These are phyloP conservation scores for Cydia fagiglandana DNA, from an alignment of 1,140 invertebrate genomes.

Conservation along the genomic window DNA sequence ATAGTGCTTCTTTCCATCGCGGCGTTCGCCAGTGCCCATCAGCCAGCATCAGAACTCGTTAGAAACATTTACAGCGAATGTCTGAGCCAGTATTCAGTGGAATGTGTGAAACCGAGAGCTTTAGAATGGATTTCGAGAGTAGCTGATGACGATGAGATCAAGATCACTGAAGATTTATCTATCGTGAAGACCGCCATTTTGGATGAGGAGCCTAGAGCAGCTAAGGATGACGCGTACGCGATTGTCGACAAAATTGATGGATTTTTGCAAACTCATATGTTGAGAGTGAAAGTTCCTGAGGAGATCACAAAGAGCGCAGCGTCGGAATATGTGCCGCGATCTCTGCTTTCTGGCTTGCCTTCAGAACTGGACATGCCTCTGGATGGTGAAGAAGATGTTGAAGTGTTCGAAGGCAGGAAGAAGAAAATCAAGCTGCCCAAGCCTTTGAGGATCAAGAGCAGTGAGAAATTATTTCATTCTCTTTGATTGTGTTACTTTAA, in stretches of 20 bases:
- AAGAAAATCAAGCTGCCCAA: conserved; percentile 76
- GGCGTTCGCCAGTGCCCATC: conserved; percentile 61
- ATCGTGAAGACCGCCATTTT: conserved; percentile 82
- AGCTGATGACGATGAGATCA: conserved; percentile 83
- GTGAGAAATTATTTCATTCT: conserved; percentile 44
- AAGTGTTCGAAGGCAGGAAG: conserved; percentile 77
- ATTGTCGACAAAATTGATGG: conserved; percentile 83
- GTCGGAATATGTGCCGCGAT: conserved; percentile 82
- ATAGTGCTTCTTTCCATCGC: conserved; percentile 65
- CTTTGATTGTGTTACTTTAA: no score
- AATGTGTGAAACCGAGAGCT: conserved; percentile 88
- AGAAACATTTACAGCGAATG: conserved; percentile 83
- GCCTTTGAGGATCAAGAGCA: conserved; percentile 74
- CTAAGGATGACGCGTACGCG: conserved; percentile 66
- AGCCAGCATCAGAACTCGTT: conserved; percentile 80
- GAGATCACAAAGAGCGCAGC: conserved; percentile 80
- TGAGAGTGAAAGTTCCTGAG: conserved; percentile 82
- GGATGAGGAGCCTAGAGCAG: conserved; percentile 68
- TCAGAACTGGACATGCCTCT: conserved; percentile 85
- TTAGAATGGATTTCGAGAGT: conserved; percentile 85
- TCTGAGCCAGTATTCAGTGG: conserved; percentile 81
- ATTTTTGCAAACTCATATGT: conserved; percentile 82
- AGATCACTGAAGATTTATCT: conserved; percentile 85
- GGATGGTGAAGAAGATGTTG: conserved; percentile 81
- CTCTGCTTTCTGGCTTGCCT: conserved; percentile 83